Evolutionary conservation across 2,113 vertebrate species (phyloP), one percentile per base, ranked within the genome.

Genomic region (Miniopterus natalensis): DNA sequence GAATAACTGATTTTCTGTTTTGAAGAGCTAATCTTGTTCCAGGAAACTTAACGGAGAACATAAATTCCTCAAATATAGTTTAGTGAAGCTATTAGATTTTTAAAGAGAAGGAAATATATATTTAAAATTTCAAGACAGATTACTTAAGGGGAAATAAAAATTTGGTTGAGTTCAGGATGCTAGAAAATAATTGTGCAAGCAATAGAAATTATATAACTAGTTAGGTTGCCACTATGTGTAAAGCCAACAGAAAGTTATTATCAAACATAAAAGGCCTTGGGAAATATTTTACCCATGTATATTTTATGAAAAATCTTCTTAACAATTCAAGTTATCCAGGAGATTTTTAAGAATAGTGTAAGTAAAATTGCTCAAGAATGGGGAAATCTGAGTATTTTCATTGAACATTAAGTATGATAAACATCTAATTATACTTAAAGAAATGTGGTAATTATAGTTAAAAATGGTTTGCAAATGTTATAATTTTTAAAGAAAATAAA

Each of bases 171-270:
- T 71, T 88, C 3, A 95, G 36, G 15, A 73, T 87, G 20, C 2
- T 27, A 65, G 25, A 94, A 84, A 40, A 80, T 74, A 88, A 59
- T 7, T 84, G 40, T 94, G 14, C 27, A 80, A 45, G 53, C 90
- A 70, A 81, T 29, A 61, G 25, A 2, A 94, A 84, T 80, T 84
- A 11, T 80, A 11, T 86, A 77, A 93, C 17, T 51, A 89, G 75
- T 80, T 84, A 85, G 59, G n/a, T 70, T 93, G 45, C 25, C 15
- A 94, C 20, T 20, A 59, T n/a, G 6, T 94, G 4, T 86, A 70
- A 97, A 96, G 93, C 5, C n/a, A 94, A 94, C 17, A 18, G 12
- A 80, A 90, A 84, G 27, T 78, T 95, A 20, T 80, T 83, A n/a
- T 80, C 27, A 92, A 89, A 53, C 55, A 89, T 29, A 45, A 75